phyloP scores from a whole-genome alignment of 2,888 invertebrate species.

The Ochropleura plecta region DNA sequence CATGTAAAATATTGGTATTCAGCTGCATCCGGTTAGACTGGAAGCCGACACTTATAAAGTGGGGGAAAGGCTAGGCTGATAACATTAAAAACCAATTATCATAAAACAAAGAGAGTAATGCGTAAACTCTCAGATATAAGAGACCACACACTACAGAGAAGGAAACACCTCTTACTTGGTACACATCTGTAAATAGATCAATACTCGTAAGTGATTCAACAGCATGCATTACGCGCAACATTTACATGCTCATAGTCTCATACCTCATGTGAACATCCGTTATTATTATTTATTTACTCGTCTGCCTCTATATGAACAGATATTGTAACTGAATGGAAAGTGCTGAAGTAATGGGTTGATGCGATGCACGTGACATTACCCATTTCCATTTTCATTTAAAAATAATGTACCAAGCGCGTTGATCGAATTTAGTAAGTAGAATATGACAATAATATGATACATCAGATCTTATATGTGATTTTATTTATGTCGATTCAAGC shows the following conservation, averaged over 20 bases:
- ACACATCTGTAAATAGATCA: slow-evolving; percentile 29
- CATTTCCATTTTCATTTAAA: no score
- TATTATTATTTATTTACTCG: neutral
- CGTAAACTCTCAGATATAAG: neutral
- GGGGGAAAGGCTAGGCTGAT: no score
- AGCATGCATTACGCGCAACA: slow-evolving; percentile 19
- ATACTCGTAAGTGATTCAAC: slow-evolving; percentile 30
- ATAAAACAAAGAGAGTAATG: no score
- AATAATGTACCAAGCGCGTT: no score
- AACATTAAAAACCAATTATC: no score
- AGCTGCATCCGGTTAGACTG: no score
- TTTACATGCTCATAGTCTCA: neutral
- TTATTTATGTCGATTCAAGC: no score
- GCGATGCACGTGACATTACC: neutral
- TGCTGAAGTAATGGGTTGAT: neutral
- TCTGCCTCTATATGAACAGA: neutral
- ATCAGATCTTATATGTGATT: no score
- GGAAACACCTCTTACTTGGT: neutral
- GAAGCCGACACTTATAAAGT: no score
- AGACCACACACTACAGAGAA: neutral
- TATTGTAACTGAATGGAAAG: neutral
- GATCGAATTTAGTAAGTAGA: no score
- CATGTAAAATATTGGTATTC: no score
- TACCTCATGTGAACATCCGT: neutral
- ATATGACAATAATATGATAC: no score